Conservation (phyloP, 2,888 invertebrate genomes). For the Leptothorax acervorum region DNA sequence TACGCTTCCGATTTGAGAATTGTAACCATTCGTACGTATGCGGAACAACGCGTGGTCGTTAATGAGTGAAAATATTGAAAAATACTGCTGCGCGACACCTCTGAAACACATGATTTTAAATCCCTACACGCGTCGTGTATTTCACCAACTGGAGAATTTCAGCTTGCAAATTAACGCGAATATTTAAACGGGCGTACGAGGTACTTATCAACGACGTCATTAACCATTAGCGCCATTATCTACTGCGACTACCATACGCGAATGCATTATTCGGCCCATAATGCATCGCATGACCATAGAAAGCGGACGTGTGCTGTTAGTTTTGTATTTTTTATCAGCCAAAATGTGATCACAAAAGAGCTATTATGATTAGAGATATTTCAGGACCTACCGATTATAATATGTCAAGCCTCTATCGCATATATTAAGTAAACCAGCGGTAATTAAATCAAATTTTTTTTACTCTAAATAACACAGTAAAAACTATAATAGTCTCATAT, state of each 20-base stretch:
- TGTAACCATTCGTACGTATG: slow-evolving; percentile 16
- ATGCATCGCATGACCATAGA: slow-evolving; percentile 29
- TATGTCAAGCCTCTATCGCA: not conserved
- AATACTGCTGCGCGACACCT: slow-evolving; percentile 47
- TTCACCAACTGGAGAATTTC: slow-evolving; percentile 27
- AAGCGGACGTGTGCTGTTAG: not conserved
- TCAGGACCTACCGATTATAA: not conserved
- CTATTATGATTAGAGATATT: slow-evolving; percentile 33
- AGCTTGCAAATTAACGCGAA: slow-evolving; percentile 2
- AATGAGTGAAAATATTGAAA: slow-evolving; percentile 73
- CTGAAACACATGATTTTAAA: slow-evolving; percentile 13
- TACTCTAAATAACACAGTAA: not conserved
- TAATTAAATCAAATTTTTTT: not conserved
- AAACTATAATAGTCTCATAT: not conserved
- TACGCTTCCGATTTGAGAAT: not conserved
- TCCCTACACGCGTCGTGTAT: not conserved
- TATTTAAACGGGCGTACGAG: slow-evolving; percentile 32
- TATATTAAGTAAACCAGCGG: not conserved
- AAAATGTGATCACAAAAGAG: not conserved
- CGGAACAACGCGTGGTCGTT: slow-evolving; percentile 68
- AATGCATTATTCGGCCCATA: slow-evolving; percentile 31
- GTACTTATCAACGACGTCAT: slow-evolving; percentile 46
- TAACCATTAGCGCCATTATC: slow-evolving; percentile 45
- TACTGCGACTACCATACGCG: not conserved
- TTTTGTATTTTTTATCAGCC: slow-evolving; percentile 32